phyloP scores from a whole-genome alignment of 2,113 vertebrate species.

The Paramormyrops kingsleyae region DNA sequence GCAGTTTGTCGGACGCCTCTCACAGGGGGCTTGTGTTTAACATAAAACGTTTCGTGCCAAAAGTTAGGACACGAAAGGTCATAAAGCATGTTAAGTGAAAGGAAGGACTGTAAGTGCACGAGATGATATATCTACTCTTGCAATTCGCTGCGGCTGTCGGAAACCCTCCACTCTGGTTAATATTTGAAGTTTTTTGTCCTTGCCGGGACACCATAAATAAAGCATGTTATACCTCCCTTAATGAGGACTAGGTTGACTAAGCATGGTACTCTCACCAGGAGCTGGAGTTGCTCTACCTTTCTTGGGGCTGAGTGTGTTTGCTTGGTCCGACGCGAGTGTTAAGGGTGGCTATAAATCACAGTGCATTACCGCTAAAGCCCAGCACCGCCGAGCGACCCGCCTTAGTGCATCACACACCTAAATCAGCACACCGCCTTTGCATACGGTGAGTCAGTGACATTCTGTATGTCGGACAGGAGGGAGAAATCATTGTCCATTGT shows the following conservation, averaged over 20 bases:
- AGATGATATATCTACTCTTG: slow-evolving; percentile 42
- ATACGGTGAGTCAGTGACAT: not conserved
- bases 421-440: not conserved
- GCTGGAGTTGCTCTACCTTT: slow-evolving; percentile 23
- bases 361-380: not conserved
- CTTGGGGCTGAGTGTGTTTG: slow-evolving; percentile 2
- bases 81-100: slow-evolving; percentile 8
- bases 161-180: slow-evolving; percentile 39
- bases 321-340: not conserved
- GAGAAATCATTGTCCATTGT: slow-evolving; percentile 30
- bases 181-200: slow-evolving; percentile 46
- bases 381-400: not conserved
- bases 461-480: slow-evolving; percentile 15
- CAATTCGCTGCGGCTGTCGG: slow-evolving; percentile 45
- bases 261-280: slow-evolving; percentile 19
- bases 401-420: not conserved
- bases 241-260: slow-evolving; percentile 26
- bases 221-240: slow-evolving; percentile 30
- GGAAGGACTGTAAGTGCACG: not conserved
- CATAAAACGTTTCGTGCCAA: not conserved
- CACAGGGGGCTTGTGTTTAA: not conserved
- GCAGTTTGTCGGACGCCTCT: not conserved
- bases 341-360: not conserved
- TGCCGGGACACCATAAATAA: slow-evolving; percentile 47
- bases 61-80: not conserved